A percentile compares a stretch with the other conserved stretches of the same genome.
phyloP scores from a whole-genome alignment of 1,140 invertebrate species.

The Papilio glaucus region DNA sequence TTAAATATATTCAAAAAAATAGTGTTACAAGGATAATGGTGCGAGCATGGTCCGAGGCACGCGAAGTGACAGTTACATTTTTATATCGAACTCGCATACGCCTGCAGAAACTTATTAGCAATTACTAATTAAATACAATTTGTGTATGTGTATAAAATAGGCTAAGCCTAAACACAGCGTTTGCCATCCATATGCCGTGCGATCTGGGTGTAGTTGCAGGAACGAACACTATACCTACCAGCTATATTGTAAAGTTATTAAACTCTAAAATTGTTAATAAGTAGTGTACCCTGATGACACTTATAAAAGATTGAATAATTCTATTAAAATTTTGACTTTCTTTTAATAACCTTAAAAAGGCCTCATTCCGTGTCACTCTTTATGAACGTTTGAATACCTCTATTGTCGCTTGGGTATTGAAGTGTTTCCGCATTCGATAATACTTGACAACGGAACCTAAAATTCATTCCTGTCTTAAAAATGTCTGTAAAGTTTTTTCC shows the following conservation, averaged over 20 bases:
- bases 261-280: not conserved
- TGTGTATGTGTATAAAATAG: no score
- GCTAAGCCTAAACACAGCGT: not conserved
- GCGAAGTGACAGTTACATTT: no score
- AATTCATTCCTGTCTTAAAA: constrained; percentile 17
- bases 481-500: not conserved
- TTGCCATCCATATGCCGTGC: no score
- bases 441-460: not conserved
- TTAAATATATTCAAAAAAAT: no score
- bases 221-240: no score
- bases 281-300: not conserved
- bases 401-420: not conserved
- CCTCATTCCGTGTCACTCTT: not conserved
- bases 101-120: no score
- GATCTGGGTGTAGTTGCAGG: no score
- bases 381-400: constrained; percentile 19
- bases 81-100: no score
- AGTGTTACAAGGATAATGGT: no score
- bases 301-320: not conserved
- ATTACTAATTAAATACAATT: no score
- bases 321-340: not conserved
- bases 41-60: no score
- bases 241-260: no score
- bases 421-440: constrained; percentile 18
- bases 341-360: not conserved